phyloP scores from a whole-genome alignment of 2,797 vertebrate genomes.

The Cichlasoma orientale region DNA sequence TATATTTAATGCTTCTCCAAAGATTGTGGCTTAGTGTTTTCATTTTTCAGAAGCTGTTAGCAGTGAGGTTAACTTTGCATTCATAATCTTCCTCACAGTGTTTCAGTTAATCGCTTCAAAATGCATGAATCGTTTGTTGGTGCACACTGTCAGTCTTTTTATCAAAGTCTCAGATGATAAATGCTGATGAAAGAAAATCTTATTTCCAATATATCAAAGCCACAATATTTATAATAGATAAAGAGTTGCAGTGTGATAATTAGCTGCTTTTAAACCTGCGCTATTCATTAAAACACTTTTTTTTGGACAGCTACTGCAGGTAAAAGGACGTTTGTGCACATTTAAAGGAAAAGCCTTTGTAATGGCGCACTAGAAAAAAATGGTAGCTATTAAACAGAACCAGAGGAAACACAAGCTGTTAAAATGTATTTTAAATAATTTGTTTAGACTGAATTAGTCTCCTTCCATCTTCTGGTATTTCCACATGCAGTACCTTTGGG shows the following conservation, averaged over 20 bases:
- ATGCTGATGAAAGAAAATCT: constrained; percentile 25
- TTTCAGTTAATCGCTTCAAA: constrained; percentile 27
- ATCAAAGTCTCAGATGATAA: constrained; percentile 38
- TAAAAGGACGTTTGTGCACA: background rate
- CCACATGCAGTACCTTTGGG: constrained; percentile 44
- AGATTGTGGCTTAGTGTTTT: background rate
- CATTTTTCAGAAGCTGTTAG: background rate
- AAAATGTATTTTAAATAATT: constrained; percentile 48
- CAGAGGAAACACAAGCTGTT: constrained; percentile 31
- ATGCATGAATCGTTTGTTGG: background rate
- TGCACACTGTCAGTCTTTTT: constrained; percentile 20
- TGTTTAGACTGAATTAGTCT: constrained; percentile 46
- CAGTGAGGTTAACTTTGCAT: background rate
- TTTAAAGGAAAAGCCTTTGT: constrained; percentile 7
- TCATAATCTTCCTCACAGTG: constrained; percentile 8
- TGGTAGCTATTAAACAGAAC: constrained; percentile 21
- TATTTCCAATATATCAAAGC: constrained; percentile 28
- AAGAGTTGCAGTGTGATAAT: constrained; percentile 12
- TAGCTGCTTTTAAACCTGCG: constrained; percentile 24
- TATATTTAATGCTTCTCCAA: background rate
- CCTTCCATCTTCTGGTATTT: constrained; percentile 26
- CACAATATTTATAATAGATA: constrained; percentile 13
- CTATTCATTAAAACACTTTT: constrained; percentile 1
- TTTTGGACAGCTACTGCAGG: background rate
- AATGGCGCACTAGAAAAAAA: constrained; percentile 3